These are phyloP conservation scores for Stenoptilia bipunctidactyla DNA, from an alignment of 2,888 invertebrate genomes.

Conservation along the genomic window DNA sequence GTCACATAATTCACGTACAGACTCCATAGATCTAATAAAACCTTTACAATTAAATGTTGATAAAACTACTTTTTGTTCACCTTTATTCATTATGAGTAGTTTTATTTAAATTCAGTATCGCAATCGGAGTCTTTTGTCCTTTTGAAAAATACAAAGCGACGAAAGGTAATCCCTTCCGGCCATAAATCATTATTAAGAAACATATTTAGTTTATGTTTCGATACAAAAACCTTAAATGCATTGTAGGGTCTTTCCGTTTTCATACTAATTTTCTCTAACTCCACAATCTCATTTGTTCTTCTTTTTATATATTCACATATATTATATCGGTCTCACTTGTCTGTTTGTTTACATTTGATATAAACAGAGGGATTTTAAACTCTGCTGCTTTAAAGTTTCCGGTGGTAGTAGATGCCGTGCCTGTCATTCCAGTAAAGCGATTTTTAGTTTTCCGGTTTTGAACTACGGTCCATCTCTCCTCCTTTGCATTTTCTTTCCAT, in stretches of 20 bases:
- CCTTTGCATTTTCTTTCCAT: no score
- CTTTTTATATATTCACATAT: constrained; percentile 1
- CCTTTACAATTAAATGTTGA: constrained; percentile 3
- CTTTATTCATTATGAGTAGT: background rate
- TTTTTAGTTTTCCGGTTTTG: background rate
- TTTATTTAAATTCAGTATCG: background rate
- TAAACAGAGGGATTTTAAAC: background rate
- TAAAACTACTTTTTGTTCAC: background rate
- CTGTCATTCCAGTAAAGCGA: background rate
- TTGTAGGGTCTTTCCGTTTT: constrained; percentile 4
- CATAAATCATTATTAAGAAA: constrained; percentile 4
- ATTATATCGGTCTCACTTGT: background rate
- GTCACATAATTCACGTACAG: constrained; percentile 1
- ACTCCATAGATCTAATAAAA: background rate
- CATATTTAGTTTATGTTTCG: constrained; percentile 4
- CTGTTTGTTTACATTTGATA: constrained; percentile 1
- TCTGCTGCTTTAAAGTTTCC: background rate
- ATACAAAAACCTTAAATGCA: constrained; percentile 7
- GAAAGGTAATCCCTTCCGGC: constrained; percentile 3
- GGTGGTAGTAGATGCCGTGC: background rate
- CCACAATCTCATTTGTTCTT: background rate
- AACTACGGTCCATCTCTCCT: no score
- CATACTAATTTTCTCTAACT: constrained; percentile 1
- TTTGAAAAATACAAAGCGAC: background rate
- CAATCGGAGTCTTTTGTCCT: background rate